Evolutionary conservation across 1,140 invertebrate species (phyloP), one percentile per base, ranked within the genome.

Genomic region (Steinernema feltiae): DNA sequence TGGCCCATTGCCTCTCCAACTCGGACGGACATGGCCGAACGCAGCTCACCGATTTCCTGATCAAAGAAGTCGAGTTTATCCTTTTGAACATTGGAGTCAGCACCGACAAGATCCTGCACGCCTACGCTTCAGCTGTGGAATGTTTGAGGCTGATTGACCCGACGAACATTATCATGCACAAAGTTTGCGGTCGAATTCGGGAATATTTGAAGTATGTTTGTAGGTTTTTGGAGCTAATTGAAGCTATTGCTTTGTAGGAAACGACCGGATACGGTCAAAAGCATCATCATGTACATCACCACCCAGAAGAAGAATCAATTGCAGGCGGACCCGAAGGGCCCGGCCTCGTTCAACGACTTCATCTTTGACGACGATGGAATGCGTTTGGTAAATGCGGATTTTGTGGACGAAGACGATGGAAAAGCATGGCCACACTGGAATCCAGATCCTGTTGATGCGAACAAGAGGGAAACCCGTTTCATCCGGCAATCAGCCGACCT

Each of bases 71-170:
- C 7, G 18, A 18, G 18, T 41, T 41, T 41, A 7, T 7, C 35
- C 35, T 7, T 41, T 41, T 83, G 2, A 75, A 84, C 69, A 70
- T 81, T 1, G 82, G 82, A 76, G 95, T 98, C 0, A 96, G 95
- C 81, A 99, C 97, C n/a, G 91, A 92, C 48, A 95, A 98, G 86
- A 96, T 99, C 83, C 88, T 99, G 71, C 96, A 94, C 31, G 95
- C 95, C 0, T 99, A 99, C 87, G 92, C 98, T 27, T 92, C 94
- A 27, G 92, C 95, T 32, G 98, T 99, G 21, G 92, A 94, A 91
- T 89, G 95, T 1, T 89, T 99, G 35, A 90, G 93, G 78, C 91
- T 95, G 78, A 88, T 99, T 27, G 97, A 99, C 87, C 92, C 92
- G 12, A 92, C 92, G 35, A 95, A 95, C 30, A 93, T 98, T 30